Conservation (phyloP, 2,797 vertebrate genomes). For the Pogoniulus pusillus region DNA sequence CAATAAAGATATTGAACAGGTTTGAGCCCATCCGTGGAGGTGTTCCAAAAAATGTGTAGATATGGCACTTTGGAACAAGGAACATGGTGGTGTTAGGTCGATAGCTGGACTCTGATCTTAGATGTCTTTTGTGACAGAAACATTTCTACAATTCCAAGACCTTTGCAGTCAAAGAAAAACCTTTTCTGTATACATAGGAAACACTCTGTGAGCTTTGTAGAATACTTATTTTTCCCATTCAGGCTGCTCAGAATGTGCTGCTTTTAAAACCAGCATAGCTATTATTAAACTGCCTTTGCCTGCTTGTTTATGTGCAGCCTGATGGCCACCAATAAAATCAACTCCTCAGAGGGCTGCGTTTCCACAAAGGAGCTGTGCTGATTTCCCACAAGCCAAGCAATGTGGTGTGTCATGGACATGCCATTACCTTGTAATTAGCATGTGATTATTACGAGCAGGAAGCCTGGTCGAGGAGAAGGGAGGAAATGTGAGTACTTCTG, state of each 20-base stretch:
- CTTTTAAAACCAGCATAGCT: background rate
- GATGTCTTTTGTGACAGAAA: too few species aligned
- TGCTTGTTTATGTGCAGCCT: background rate
- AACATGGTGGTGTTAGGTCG: too few species aligned
- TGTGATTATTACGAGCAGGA: slow-evolving; percentile 3
- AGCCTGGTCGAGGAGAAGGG: background rate
- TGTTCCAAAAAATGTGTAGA: too few species aligned
- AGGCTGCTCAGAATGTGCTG: background rate
- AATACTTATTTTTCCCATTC: background rate
- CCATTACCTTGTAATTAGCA: background rate
- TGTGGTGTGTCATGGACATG: background rate
- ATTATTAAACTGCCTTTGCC: background rate
- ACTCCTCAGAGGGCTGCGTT: background rate
- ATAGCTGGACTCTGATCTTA: too few species aligned
- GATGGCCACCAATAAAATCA: background rate
- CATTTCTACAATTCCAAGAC: background rate
- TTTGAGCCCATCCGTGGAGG: too few species aligned
- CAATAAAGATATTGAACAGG: too few species aligned
- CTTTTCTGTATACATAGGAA: too few species aligned
- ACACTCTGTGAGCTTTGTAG: background rate
- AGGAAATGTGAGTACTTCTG: background rate
- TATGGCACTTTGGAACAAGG: too few species aligned
- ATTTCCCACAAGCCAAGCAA: background rate
- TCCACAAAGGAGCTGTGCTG: background rate
- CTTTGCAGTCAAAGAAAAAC: background rate